Evolutionary conservation across 35 echinoderm and acorn worm species (phyloP).

Genomic region (Apostichopus parvimensis): DNA sequence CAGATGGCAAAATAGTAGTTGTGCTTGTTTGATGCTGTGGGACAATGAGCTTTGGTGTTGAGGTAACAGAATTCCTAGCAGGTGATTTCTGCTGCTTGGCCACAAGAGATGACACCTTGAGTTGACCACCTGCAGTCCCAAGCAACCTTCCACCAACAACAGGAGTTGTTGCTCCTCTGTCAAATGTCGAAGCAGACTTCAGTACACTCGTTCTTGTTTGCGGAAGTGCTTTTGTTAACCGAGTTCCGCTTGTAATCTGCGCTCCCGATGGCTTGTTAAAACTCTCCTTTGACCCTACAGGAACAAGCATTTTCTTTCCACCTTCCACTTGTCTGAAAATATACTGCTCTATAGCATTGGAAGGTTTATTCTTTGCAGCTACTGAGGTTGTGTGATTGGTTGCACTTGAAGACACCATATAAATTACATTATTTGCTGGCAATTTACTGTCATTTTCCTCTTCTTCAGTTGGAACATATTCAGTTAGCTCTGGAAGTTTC

Average conservation of each 20-base stretch:
- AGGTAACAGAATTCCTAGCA: background rate
- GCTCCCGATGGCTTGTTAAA: background rate
- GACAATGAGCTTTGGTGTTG: background rate
- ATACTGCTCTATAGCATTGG: slow-evolving; percentile 29
- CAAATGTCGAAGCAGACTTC: background rate
- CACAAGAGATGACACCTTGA: background rate
- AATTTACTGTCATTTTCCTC: slow-evolving; percentile 9
- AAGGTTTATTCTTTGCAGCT: background rate
- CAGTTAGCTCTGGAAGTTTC: background rate
- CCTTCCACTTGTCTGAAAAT: background rate
- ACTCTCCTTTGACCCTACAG: background rate
- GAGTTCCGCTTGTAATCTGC: background rate
- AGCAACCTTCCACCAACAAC: background rate
- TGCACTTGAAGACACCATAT: background rate
- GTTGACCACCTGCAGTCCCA: no score
- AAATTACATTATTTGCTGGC: background rate
- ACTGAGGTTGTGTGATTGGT: background rate
- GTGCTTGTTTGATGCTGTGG: slow-evolving; percentile 6
- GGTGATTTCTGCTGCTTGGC: background rate
- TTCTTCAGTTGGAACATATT: slow-evolving; percentile 43
- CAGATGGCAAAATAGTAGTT: background rate
- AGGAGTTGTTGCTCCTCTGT: background rate
- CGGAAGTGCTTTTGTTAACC: background rate
- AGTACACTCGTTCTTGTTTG: background rate
- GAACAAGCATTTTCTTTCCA: slow-evolving; percentile 39